These are phyloP conservation scores for Stictonetta naevosa DNA, from an alignment of 2,113 vertebrate species.

Conservation along the genomic window DNA sequence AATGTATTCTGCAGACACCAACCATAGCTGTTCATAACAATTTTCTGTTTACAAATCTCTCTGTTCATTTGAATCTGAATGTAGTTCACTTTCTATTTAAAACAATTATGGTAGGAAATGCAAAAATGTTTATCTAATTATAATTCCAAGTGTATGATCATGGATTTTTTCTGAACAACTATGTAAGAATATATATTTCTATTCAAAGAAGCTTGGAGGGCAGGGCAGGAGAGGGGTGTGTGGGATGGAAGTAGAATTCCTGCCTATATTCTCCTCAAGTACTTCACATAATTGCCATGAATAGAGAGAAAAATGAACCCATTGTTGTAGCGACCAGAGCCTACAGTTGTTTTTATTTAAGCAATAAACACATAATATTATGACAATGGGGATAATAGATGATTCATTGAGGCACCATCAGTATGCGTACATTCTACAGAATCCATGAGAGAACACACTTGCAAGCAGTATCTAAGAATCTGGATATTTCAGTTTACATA, in stretches of 20 bases:
- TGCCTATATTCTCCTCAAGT: background rate
- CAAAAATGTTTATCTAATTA: background rate
- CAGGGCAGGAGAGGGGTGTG: background rate
- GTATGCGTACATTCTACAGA: background rate
- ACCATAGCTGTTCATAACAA: background rate
- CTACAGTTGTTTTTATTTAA: background rate
- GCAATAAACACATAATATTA: background rate
- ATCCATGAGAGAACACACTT: background rate
- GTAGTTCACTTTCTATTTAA: background rate
- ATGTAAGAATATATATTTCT: background rate
- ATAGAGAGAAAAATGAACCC: background rate
- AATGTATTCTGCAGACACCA: background rate
- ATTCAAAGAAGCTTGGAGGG: background rate
- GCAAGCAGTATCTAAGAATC: background rate
- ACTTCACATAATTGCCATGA: background rate
- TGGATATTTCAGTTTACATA: background rate
- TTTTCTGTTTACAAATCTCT: background rate
- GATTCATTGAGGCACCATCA: background rate
- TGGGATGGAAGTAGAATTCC: background rate
- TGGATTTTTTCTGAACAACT: background rate
- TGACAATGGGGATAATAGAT: background rate
- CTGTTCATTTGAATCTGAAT: background rate
- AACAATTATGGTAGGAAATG: background rate
- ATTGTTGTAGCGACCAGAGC: background rate
- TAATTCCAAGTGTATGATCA: background rate